Evolutionary conservation across 2,888 invertebrate species (phyloP), one percentile per base, ranked within the genome.

Genomic region (Xestobium rufovillosum): DNA sequence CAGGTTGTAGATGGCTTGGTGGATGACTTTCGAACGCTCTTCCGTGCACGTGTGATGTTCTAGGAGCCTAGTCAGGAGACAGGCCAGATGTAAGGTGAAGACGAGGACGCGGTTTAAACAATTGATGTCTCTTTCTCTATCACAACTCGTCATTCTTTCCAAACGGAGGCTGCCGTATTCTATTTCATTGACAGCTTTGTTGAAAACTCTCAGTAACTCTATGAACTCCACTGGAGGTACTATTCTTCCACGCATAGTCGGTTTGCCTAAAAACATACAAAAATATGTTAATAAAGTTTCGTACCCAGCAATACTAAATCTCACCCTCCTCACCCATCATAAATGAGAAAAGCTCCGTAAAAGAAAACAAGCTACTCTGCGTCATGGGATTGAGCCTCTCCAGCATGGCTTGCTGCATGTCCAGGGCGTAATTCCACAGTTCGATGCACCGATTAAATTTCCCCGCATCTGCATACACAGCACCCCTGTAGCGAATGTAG

Each of bases 381-480:
- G 95, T 95, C 80, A 94, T 87, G 14, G 90, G 88, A 61, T 89
- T 90, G 33, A 96, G 75, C 12, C 95, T 88, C 51, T 92, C 90
- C 48, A 95, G 72, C 69, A 91, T 89, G 44, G 81, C 79, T 61
- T 92, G 90, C 66, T 95, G 95, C 88, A 94, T 92, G 61, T 92
- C 91, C 23, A 96, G 72, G 15, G 95, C 95, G 69, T 96, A 94
- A 67, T 90, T 89, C 96, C 96, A 96, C 45, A 96, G 73, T 55
- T 86, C 83, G 46, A 95, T 89, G 68, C 95, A 96, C 49, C 86
- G 76, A 51, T 80, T 77, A 70, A 94, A 95, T 56, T 92, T 86
- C 2, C 95, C 66, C 45, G 89, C 84, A 67, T 95, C 95, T 25
- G 95, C 95, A 69, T 94, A 95, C 45, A 94, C 62, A 2, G 63